phyloP scores from a whole-genome alignment of 1,140 invertebrate species.

The Penaeus vannamei region DNA sequence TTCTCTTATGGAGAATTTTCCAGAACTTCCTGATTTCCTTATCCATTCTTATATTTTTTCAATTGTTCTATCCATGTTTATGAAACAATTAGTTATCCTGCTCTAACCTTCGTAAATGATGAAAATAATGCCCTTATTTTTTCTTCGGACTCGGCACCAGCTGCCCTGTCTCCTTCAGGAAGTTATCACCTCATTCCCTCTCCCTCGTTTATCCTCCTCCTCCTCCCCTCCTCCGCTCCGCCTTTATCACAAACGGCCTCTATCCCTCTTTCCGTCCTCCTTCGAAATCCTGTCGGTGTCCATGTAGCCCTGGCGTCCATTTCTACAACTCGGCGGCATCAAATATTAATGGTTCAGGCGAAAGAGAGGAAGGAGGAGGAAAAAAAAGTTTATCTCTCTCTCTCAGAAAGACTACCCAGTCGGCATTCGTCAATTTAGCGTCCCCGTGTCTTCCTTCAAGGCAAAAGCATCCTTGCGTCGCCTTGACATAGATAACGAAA shows the following conservation, averaged over 20 bases:
- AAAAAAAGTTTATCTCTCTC: slow-evolving; percentile 42
- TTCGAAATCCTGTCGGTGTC: slow-evolving; percentile 42
- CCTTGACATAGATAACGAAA: neutral
- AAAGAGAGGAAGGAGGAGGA: neutral
- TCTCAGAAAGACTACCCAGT: slow-evolving; percentile 28
- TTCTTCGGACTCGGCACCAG: too few species aligned
- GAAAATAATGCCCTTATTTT: too few species aligned
- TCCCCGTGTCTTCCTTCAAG: neutral
- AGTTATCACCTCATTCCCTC: neutral
- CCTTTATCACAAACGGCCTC: too few species aligned
- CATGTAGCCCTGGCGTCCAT: slow-evolving; percentile 49
- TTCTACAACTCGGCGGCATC: slow-evolving; percentile 57
- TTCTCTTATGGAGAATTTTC: too few species aligned
- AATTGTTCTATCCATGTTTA: too few species aligned
- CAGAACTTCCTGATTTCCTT: too few species aligned
- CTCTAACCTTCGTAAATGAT: too few species aligned
- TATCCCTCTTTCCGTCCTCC: neutral
- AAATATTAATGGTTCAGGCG: slow-evolving; percentile 53
- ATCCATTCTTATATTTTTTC: too few species aligned
- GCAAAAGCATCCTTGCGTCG: slow-evolving; percentile 46
- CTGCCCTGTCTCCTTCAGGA: too few species aligned
- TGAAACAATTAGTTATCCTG: too few species aligned
- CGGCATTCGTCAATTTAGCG: slow-evolving; percentile 39
- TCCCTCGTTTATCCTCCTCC: neutral
- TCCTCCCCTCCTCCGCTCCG: neutral